Base-by-base conservation (phyloP, 2,888 invertebrate genomes). In the Buathra laborator region DNA sequence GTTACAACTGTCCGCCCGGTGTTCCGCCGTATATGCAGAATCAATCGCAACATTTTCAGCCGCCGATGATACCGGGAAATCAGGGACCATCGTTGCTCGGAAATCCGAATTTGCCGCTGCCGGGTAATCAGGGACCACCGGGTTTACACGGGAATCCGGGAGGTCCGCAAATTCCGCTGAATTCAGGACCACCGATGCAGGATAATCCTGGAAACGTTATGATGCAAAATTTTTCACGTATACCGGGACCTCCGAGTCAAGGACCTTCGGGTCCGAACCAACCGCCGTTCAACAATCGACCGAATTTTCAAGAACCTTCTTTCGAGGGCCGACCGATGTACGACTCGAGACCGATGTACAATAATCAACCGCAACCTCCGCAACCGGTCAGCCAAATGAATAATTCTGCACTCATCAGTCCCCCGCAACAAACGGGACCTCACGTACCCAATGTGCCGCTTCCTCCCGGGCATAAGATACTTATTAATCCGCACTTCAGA, bases 401-500 rank as follows among this genome's bases (percentile, higher is more conserved):
- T 62, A 86, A 83, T 74, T 62, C 80, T 29, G 59, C 12, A 19
- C 53, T 76, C 6, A 75, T 84, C 72, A 9, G 87, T 29, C 56
- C 62, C 1, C 81, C 76, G 0, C 74, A 87, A 82, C 89, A 87
- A 48, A 66, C 87, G 10, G 70, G 85, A 59, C 84, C 90, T 4
- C 90, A 89, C 81, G 87, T 92, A 66, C 85, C 92, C 32, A 91
- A 86, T 81, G 88, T 90, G 84, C 90, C 91, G 79, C 88, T 93
- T 86, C 89, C 92, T 81, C 88, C 92, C 53, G 95, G 95, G 0
- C 96, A 95, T 94, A 97, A 95, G 92, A 97, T 95, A 92, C 94
- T 95, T 89, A 97, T 96, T 90, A 97, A 95, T 94, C 97, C 96
- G 7, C 96, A 96, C 91, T 96, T 95, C 89, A 95, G 95, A 92